These are phyloP conservation scores for Montipora foliosa DNA, from an alignment of 64 coral and sea anemone genomes.

Conservation along the genomic window DNA sequence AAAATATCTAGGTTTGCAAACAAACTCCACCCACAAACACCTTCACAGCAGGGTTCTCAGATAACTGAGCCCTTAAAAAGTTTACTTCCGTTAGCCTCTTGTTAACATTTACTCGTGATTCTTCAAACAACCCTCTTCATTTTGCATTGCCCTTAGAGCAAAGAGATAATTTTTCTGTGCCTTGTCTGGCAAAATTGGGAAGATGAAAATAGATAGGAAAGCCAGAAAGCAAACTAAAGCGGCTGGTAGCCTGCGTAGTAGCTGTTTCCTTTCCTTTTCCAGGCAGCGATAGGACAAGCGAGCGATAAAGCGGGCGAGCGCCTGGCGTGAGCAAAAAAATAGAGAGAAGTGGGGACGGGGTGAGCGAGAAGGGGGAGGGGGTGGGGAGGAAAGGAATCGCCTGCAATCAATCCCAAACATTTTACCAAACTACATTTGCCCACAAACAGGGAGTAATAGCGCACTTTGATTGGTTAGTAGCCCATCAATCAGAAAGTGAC, in stretches of 20 bases:
- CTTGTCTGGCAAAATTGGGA: too few relatives aligned
- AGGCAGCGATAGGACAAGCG: background rate
- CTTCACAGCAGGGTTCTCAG: too few relatives aligned
- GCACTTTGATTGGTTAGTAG: slow-evolving; percentile 8
- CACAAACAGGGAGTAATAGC: background rate
- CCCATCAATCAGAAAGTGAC: slow-evolving; percentile 8
- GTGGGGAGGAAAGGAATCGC: slow-evolving; percentile 7
- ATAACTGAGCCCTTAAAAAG: too few relatives aligned
- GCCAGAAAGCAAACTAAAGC: too few relatives aligned
- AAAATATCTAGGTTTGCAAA: too few relatives aligned
- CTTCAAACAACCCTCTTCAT: too few relatives aligned
- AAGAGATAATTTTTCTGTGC: too few relatives aligned
- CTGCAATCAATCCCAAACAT: slow-evolving; percentile 3
- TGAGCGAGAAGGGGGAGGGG: background rate
- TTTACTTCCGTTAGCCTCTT: too few relatives aligned
- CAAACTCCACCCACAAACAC: too few relatives aligned
- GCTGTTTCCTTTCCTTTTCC: slow-evolving; percentile 2
- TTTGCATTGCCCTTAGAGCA: too few relatives aligned
- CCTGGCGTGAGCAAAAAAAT: slow-evolving; percentile 12
- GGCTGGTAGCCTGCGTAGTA: background rate
- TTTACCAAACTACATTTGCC: background rate
- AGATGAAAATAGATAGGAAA: too few relatives aligned
- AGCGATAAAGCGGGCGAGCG: slow-evolving; percentile 8
- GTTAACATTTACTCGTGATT: too few relatives aligned
- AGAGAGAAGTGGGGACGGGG: background rate